phyloP scores from a whole-genome alignment of 2,888 invertebrate genomes.

The Polymixis lichenea region DNA sequence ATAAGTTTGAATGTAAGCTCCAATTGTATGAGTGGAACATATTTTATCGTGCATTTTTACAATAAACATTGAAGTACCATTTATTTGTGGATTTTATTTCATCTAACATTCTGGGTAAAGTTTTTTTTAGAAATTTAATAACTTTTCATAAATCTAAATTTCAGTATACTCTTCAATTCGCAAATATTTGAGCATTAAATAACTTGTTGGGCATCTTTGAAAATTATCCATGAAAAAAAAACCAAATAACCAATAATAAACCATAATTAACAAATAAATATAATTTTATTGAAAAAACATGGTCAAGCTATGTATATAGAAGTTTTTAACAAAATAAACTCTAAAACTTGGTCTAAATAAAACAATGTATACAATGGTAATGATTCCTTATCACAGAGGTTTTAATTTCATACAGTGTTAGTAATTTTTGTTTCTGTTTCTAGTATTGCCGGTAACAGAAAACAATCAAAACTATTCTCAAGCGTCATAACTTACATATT shows the following conservation, averaged over 20 bases:
- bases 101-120: too few species aligned
- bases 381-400: conserved; percentile 29
- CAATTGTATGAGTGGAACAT: conserved; percentile 42
- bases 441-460: background rate
- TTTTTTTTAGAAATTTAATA: too few species aligned
- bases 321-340: conserved; percentile 1
- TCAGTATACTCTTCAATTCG: background rate
- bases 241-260: background rate
- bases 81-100: conserved; percentile 34
- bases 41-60: conserved; percentile 52
- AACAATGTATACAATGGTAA: conserved; percentile 17
- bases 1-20: conserved; percentile 53
- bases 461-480: background rate
- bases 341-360: background rate
- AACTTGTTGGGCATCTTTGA: background rate
- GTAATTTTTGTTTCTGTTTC: too few species aligned
- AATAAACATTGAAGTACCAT: conserved; percentile 62
- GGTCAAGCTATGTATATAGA: background rate
- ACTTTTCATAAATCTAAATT: background rate
- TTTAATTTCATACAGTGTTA: too few species aligned
- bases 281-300: conserved; percentile 7
- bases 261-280: background rate
- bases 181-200: background rate
- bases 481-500: background rate
- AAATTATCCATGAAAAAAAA: background rate